phyloP scores from a whole-genome alignment of 2,113 vertebrate genomes.

The Capricornis sumatraensis region DNA sequence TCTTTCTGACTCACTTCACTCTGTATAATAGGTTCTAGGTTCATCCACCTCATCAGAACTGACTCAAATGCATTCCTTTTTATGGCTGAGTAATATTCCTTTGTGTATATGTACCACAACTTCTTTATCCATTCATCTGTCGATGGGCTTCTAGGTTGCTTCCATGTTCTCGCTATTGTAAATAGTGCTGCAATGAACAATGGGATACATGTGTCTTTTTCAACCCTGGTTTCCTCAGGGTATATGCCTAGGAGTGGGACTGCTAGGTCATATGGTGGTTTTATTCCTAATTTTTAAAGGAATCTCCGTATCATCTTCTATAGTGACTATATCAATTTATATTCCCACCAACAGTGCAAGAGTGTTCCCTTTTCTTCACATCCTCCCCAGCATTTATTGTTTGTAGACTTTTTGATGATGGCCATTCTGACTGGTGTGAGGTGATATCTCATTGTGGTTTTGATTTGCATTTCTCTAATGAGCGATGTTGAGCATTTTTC shows the following conservation, averaged over 20 bases:
- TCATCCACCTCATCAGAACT: neutral
- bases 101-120: neutral
- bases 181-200: neutral
- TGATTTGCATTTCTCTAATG: neutral
- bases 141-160: neutral
- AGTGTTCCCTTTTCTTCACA: neutral
- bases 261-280: neutral
- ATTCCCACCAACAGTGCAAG: neutral
- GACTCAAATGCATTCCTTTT: neutral
- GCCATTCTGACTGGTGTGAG: neutral
- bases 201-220: neutral
- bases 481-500: neutral
- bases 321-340: neutral
- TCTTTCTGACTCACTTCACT: neutral
- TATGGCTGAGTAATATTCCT: neutral
- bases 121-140: neutral
- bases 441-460: neutral
- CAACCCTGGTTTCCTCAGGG: neutral
- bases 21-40: neutral
- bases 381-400: neutral
- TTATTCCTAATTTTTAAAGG: neutral
- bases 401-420: neutral
- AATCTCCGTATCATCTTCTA: neutral
- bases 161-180: neutral
- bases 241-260: neutral